These are phyloP conservation scores for Aphelenchoides besseyi DNA, from an alignment of 1,140 invertebrate genomes.

Conservation along the genomic window DNA sequence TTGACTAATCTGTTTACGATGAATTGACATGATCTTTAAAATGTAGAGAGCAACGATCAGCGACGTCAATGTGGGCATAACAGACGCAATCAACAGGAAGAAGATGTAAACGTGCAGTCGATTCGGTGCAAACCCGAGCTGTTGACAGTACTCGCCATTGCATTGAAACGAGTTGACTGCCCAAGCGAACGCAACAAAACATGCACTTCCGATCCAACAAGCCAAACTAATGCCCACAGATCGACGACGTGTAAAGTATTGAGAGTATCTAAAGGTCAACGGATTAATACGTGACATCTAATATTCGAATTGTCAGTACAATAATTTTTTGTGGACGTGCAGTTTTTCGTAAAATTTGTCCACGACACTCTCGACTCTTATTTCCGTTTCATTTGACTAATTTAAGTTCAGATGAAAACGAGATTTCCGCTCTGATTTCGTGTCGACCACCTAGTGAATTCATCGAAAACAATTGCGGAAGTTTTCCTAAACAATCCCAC, in stretches of 20 bases:
- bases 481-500: no score
- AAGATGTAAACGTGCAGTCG: slow-evolving; percentile 46
- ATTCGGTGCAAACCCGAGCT: slow-evolving; percentile 47
- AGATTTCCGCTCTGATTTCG: no score
- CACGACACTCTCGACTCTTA: no score
- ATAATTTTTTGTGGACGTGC: no score
- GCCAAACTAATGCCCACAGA: slow-evolving; percentile 24
- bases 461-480: no score
- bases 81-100: slow-evolving; percentile 49
- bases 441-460: no score
- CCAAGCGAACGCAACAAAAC: slow-evolving; percentile 49
- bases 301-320: no score
- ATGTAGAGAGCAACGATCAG: slow-evolving; percentile 54
- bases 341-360: no score
- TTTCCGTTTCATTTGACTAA: no score
- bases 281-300: not conserved
- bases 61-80: slow-evolving; percentile 52
- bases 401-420: no score
- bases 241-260: slow-evolving; percentile 34
- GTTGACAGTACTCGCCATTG: slow-evolving; percentile 40
- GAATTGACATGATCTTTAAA: slow-evolving; percentile 40
- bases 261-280: slow-evolving; percentile 35
- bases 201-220: slow-evolving; percentile 34
- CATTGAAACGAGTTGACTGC: slow-evolving; percentile 51
- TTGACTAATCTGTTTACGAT: slow-evolving; percentile 46